These are phyloP conservation scores for Drosophila saltans DNA, from an alignment of 1,140 invertebrate genomes.

Conservation along the genomic window DNA sequence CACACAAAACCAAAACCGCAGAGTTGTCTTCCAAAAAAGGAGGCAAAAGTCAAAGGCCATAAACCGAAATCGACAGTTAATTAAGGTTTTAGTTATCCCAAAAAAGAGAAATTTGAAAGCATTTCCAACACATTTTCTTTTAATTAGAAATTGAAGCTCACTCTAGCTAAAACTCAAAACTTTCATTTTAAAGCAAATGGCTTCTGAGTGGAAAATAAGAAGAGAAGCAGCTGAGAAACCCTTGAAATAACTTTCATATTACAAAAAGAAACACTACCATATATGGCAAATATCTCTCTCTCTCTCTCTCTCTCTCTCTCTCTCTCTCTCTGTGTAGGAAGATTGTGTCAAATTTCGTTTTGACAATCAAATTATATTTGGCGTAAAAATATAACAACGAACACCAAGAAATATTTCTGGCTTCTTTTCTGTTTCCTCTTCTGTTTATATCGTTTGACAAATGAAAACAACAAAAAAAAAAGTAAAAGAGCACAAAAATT, in stretches of 20 bases:
- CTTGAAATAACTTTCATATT: background rate
- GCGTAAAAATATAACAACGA: conserved; percentile 8
- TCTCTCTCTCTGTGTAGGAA: too few relatives aligned
- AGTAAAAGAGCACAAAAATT: background rate
- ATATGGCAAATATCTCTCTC: background rate
- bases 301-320: too few relatives aligned
- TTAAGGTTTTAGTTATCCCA: conserved; percentile 7
- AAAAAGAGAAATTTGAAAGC: background rate
- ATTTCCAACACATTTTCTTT: conserved; percentile 11
- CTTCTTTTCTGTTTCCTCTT: conserved; percentile 11
- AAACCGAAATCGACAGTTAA: conserved; percentile 17
- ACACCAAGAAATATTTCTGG: conserved; percentile 4
- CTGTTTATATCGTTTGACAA: conserved; percentile 5
- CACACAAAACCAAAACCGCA: conserved; percentile 5
- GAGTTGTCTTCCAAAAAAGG: background rate
- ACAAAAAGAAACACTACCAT: background rate
- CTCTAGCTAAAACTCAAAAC: background rate
- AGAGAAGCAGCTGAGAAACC: conserved; percentile 2
- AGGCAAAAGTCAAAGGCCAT: conserved; percentile 6
- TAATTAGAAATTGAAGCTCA: conserved; percentile 11
- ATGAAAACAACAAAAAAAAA: background rate
- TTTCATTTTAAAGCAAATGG: background rate
- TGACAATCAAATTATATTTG: conserved; percentile 23
- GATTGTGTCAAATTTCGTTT: conserved; percentile 15
- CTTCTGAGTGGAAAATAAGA: background rate